phyloP scores from a whole-genome alignment of 2,888 invertebrate species.

The Timandra comae region DNA sequence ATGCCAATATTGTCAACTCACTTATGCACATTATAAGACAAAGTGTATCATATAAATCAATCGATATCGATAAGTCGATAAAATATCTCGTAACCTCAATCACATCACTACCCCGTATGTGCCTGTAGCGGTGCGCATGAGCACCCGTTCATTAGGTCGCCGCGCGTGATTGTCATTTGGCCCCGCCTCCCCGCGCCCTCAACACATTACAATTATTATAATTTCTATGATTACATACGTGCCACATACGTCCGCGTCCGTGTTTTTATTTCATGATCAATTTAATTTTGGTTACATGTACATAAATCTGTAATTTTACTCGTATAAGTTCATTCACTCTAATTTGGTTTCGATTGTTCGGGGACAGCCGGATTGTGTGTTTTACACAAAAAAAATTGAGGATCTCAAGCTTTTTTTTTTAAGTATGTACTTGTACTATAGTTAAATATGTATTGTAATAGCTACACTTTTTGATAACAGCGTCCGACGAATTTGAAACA shows the following conservation, averaged over 20 bases:
- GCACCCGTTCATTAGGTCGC: conserved; percentile 69
- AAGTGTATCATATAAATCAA: too few relatives aligned
- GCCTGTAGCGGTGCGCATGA: conserved; percentile 35
- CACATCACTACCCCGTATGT: conserved; percentile 27
- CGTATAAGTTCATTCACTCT: too few relatives aligned
- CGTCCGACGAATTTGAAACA: too few relatives aligned
- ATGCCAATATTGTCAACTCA: too few relatives aligned
- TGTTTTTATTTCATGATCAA: conserved; percentile 11
- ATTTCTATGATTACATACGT: conserved; percentile 62
- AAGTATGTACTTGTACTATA: too few relatives aligned
- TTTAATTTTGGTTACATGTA: conserved; percentile 1
- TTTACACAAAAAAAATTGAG: too few relatives aligned
- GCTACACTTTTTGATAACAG: too few relatives aligned
- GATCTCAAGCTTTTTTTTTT: too few relatives aligned
- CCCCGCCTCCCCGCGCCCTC: conserved; percentile 54
- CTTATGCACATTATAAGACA: too few relatives aligned
- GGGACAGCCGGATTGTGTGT: too few relatives aligned
- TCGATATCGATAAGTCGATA: conserved; percentile 16
- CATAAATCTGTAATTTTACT: neutral
- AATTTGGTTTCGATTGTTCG: too few relatives aligned
- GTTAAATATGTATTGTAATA: too few relatives aligned
- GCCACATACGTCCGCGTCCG: conserved; percentile 24
- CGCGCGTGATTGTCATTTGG: conserved; percentile 72
- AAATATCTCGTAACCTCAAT: neutral
- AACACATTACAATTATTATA: conserved; percentile 70